Percentiles rank a stretch among this genome's conserved stretches.
phyloP scores from a whole-genome alignment of 1,140 invertebrate species.

The Cydia amplana region DNA sequence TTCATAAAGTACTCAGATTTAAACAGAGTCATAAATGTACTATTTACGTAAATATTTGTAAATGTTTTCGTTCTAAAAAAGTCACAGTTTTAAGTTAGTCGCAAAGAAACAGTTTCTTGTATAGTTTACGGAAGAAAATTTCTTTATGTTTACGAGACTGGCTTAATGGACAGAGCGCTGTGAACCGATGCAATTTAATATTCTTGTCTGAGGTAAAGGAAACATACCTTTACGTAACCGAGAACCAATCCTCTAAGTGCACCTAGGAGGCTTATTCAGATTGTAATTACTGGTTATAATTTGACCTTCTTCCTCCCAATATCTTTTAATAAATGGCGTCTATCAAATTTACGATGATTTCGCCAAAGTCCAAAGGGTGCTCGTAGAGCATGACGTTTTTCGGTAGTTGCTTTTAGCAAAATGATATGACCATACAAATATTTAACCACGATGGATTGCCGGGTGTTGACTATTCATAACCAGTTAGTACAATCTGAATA shows the following conservation, averaged over 20 bases:
- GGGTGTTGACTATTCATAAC: no score
- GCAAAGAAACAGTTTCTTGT: neutral
- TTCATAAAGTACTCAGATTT: no score
- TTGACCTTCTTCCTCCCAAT: neutral
- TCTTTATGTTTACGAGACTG: neutral
- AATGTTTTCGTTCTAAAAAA: neutral
- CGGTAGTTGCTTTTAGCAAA: no score
- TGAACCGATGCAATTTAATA: constrained; percentile 4
- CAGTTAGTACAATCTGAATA: no score
- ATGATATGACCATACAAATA: no score
- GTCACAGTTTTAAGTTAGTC: neutral
- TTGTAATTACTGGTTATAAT: neutral
- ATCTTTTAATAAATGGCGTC: neutral
- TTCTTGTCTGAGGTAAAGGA: neutral
- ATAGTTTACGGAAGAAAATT: neutral
- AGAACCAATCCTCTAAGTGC: neutral
- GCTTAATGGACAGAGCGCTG: neutral
- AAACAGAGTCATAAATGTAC: no score
- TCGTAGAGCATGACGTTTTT: no score
- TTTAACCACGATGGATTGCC: no score
- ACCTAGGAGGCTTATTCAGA: neutral
- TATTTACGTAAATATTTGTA: neutral
- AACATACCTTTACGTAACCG: neutral
- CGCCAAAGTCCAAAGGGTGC: no score
- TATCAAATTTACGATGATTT: neutral